These are phyloP conservation scores for Hirundo rustica DNA, from an alignment of 2,797 vertebrate species.

Conservation along the genomic window DNA sequence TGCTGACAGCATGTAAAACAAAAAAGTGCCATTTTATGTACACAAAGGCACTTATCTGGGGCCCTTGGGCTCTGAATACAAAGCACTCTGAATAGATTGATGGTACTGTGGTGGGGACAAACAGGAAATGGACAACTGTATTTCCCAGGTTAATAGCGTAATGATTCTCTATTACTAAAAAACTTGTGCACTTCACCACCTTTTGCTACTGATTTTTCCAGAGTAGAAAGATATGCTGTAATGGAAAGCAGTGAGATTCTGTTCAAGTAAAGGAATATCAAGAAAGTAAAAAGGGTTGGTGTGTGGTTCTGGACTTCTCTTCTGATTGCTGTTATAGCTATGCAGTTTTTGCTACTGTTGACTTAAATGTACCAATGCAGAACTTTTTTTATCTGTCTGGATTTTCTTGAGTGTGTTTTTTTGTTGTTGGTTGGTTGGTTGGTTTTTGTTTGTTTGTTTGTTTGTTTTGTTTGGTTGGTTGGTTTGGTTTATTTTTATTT, in stretches of 20 bases:
- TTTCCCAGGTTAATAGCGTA: slow-evolving; percentile 79
- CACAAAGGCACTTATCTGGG: slow-evolving; percentile 81
- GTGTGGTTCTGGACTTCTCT: background rate
- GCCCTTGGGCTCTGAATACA: slow-evolving; percentile 76
- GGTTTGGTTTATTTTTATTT: background rate
- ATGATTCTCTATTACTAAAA: slow-evolving; percentile 75
- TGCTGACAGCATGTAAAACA: slow-evolving; percentile 89
- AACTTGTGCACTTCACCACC: slow-evolving; percentile 59
- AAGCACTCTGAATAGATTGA: slow-evolving; percentile 79
- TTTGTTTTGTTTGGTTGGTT: background rate
- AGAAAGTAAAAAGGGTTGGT: background rate
- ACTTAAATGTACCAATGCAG: background rate
- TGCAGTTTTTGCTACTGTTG: background rate
- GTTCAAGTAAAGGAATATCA: background rate
- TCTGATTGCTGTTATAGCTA: background rate
- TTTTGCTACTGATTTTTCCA: slow-evolving; percentile 56
- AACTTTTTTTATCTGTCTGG: background rate
- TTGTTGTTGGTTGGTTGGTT: background rate
- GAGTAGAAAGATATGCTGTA: slow-evolving; percentile 13
- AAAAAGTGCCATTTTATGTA: slow-evolving; percentile 80
- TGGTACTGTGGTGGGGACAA: slow-evolving; percentile 77
- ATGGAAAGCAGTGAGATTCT: slow-evolving; percentile 11
- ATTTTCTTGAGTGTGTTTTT: too few relatives aligned
- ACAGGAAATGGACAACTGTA: slow-evolving; percentile 75
- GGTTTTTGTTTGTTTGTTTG: too few relatives aligned